A percentile compares a stretch with the other conserved stretches of the same genome.
Conservation (phyloP, 2,888 invertebrate species). For the Meganola albula region DNA sequence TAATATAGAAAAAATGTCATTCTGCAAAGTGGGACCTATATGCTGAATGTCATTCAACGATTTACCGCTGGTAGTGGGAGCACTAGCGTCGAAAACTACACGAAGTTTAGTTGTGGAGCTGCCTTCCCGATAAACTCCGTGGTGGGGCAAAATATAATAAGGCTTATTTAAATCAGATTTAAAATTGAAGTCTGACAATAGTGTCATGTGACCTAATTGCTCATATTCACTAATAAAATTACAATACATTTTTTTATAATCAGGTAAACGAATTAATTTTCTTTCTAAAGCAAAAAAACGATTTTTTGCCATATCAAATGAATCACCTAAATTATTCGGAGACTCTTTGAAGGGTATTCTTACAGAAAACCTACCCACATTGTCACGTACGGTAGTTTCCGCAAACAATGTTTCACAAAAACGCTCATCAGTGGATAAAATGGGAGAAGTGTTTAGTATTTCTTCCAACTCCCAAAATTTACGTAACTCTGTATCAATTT, state of each 20-base stretch:
- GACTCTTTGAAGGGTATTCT: constrained; percentile 12
- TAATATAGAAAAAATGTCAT: constrained; percentile 8
- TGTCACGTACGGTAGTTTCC: constrained; percentile 1
- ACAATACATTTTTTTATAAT: constrained; percentile 6
- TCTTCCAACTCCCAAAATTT: constrained; percentile 5
- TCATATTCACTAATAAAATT: constrained; percentile 9
- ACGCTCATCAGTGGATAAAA: constrained; percentile 2
- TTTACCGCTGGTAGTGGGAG: background rate
- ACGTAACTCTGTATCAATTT: background rate
- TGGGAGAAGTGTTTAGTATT: background rate
- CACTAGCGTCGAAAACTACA: constrained; percentile 8
- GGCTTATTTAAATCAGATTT: background rate
- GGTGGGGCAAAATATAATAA: constrained; percentile 9
- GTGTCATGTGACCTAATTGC: constrained; percentile 10
- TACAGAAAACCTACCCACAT: constrained; percentile 10
- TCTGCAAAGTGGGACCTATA: constrained; percentile 8
- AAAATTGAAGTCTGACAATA: background rate
- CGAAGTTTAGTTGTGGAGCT: constrained; percentile 9
- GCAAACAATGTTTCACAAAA: constrained; percentile 3
- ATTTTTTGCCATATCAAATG: constrained; percentile 5
- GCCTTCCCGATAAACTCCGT: constrained; percentile 6
- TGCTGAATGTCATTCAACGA: constrained; percentile 10
- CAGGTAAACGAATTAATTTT: constrained; percentile 4
- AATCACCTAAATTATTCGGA: constrained; percentile 8
- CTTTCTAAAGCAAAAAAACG: constrained; percentile 14